phyloP scores from a whole-genome alignment of 2,797 vertebrate species.

The Agapornis canus region DNA sequence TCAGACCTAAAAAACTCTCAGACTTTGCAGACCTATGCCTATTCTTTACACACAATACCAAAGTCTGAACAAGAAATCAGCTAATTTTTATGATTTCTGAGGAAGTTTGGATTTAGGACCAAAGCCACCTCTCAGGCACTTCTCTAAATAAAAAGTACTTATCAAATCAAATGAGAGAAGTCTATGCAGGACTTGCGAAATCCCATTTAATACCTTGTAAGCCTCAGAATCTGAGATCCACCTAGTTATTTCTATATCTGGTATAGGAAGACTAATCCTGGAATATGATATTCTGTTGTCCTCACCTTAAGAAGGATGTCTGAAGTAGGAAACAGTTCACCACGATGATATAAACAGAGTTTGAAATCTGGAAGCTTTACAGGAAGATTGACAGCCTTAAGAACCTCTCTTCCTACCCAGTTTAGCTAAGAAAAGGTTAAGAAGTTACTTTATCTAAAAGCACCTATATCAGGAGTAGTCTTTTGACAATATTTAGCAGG shows the following conservation, averaged over 20 bases:
- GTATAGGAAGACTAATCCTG: background rate
- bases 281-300: background rate
- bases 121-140: background rate
- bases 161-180: background rate
- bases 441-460: slow-evolving; percentile 36
- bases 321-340: background rate
- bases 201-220: background rate
- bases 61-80: background rate
- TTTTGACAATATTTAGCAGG: slow-evolving; percentile 64
- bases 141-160: background rate
- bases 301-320: background rate
- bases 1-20: background rate
- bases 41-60: background rate
- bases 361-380: background rate
- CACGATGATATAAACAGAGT: background rate
- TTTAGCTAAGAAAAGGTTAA: slow-evolving; percentile 56
- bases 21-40: background rate
- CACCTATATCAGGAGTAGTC: slow-evolving; percentile 51
- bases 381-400: background rate
- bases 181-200: background rate
- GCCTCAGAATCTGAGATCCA: rapidly evolving
- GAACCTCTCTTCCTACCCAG: background rate
- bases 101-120: background rate
- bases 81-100: background rate
- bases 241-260: background rate